Percentiles rank a stretch among this genome's conserved stretches.
These are phyloP conservation scores for Macrocentrus cingulum DNA, from an alignment of 1,140 invertebrate species.

Conservation along the genomic window DNA sequence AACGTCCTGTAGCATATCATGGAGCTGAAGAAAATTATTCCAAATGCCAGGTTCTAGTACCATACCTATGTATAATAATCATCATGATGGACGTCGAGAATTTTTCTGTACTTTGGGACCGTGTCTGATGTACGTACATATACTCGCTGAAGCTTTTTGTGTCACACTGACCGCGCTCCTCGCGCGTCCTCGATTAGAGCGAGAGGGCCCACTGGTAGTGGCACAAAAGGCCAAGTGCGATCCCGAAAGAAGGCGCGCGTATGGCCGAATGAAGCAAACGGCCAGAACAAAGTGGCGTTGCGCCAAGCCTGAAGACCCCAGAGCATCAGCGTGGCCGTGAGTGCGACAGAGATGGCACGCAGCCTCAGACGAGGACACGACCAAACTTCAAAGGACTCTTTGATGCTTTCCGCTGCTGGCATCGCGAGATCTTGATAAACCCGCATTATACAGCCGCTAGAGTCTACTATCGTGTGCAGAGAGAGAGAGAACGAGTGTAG, in stretches of 20 bases:
- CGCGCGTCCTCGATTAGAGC: conserved; percentile 24
- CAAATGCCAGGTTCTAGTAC: neutral
- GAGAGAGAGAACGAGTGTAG: too few relatives aligned
- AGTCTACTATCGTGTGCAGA: conserved; percentile 45
- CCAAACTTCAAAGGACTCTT: conserved; percentile 54
- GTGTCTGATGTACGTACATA: too few relatives aligned
- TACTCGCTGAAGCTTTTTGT: conserved; percentile 18
- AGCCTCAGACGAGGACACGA: conserved; percentile 43
- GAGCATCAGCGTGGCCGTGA: conserved; percentile 22
- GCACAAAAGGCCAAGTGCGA: conserved; percentile 28
- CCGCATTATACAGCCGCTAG: conserved; percentile 49
- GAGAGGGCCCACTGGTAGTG: conserved; percentile 13
- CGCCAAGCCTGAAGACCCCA: conserved; percentile 20
- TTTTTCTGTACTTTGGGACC: too few relatives aligned
- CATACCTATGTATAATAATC: neutral
- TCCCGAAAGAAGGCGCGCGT: conserved; percentile 18
- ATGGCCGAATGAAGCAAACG: conserved; percentile 14
- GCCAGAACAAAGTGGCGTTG: conserved; percentile 23
- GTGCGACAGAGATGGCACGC: conserved; percentile 35
- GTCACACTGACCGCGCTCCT: conserved; percentile 28
- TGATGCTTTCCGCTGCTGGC: conserved; percentile 53
- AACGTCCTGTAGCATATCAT: conserved; percentile 7
- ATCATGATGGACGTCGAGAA: too few relatives aligned
- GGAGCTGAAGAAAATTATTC: too few relatives aligned
- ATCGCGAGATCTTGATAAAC: conserved; percentile 54